Base-by-base conservation (phyloP, 1,140 invertebrate species). In the Pectinophora gossypiella region DNA sequence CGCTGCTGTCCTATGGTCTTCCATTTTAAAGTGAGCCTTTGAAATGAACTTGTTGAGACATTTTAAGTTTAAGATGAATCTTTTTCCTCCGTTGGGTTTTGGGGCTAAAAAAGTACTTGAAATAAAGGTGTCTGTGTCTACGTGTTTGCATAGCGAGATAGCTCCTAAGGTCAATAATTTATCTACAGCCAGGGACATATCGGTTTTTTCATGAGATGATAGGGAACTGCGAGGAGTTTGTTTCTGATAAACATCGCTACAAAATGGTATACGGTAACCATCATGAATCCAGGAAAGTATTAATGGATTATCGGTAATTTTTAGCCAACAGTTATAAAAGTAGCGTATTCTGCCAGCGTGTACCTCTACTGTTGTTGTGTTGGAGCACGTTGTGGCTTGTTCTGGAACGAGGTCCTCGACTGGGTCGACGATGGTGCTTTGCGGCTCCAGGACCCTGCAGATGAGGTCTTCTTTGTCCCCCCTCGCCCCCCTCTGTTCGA, bases 21-120 rank as follows among this genome's bases (percentile, higher is more conserved):
- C 49, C 38, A 51, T 27, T 43, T 51, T 51, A 43, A 51, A 5
- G 45, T 62, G 61, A n/a, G 10, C 9, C 22, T 38, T 35, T 5
- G 19, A 4, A 13, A 53, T 19, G 35, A 59, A 59, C 21, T 42
- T 23, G 42, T 59, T 59, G 16, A 59, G 22, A 20, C 32, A 9
- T 50, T 54, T 54, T 45, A 59, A 51, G 40, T 59, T 59, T 16
- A 59, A 19, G 23, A 59, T 59, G 35, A 59, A 54, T 21, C 51
- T 35, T 12, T 21, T 35, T 42, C 19, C 19, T 0, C 51, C 56
- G 40, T 59, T 50, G 22, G 40, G 23, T 46, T 59, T 53, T 19
- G 40, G 56, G 0, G 20, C 48, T 40, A 47, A 43, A 45, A 58
- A 58, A 19, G 42, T 58, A 12, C 13, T 48, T 18, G 56, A 58